Evolutionary conservation across 2,888 invertebrate genomes (phyloP).

Genomic region (Mythimna lalbum): DNA sequence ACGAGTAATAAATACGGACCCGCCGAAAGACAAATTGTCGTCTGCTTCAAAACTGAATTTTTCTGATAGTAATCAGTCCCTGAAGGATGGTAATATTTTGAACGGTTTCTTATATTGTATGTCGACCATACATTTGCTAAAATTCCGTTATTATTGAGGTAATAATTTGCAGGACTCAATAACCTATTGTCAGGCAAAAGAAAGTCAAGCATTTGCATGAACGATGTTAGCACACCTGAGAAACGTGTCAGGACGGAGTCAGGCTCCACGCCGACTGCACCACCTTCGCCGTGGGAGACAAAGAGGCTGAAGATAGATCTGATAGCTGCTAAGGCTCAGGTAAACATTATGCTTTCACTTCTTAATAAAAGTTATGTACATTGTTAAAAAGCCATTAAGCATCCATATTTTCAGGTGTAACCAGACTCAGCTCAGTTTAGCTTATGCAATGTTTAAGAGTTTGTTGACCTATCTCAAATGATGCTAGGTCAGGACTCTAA

Average conservation of each 20-base stretch:
- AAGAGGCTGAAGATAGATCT: slow-evolving; percentile 92
- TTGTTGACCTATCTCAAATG: background rate
- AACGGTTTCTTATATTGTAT: background rate
- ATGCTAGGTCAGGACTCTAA: too few relatives aligned
- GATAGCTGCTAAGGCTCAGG: slow-evolving; percentile 91
- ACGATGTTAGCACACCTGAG: slow-evolving; percentile 77
- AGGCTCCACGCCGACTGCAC: slow-evolving; percentile 69
- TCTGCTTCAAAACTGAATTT: slow-evolving; percentile 85
- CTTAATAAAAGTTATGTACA: background rate
- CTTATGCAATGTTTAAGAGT: background rate
- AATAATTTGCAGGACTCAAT: slow-evolving; percentile 73
- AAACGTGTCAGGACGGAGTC: slow-evolving; percentile 84
- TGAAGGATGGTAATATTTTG: slow-evolving; percentile 81
- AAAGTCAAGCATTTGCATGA: slow-evolving; percentile 78
- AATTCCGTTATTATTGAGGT: background rate
- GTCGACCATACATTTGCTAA: background rate
- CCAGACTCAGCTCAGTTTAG: background rate
- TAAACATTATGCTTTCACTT: slow-evolving; percentile 59
- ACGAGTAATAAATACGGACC: slow-evolving; percentile 86
- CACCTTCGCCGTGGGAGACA: slow-evolving; percentile 92
- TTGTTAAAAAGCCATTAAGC: background rate
- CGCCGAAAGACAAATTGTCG: slow-evolving; percentile 87
- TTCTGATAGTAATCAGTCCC: slow-evolving; percentile 85
- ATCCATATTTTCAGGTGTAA: background rate
- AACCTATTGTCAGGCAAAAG: slow-evolving; percentile 83